phyloP scores from a whole-genome alignment of 2,888 invertebrate species.

The Lasioglossum figueresi region DNA sequence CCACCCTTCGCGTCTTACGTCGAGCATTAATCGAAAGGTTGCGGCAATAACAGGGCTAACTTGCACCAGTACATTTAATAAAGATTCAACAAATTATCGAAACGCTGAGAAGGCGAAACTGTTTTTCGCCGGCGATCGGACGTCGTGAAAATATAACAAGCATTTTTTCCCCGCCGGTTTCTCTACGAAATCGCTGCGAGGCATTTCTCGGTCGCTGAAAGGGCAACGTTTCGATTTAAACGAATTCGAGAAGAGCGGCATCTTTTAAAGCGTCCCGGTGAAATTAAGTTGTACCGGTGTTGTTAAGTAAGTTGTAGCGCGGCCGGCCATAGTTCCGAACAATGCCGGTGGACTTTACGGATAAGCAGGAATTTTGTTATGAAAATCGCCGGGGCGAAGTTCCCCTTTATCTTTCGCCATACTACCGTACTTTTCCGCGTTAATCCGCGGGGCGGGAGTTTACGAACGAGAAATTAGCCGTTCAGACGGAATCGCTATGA shows the following conservation, averaged over 20 bases:
- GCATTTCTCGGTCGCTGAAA: neutral
- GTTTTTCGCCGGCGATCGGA: neutral
- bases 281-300: constrained; percentile 26
- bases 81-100: neutral
- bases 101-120: neutral
- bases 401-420: neutral
- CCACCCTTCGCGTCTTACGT: neutral
- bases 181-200: neutral
- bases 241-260: neutral
- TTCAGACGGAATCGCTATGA: constrained; percentile 14
- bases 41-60: neutral
- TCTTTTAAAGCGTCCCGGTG: constrained; percentile 13
- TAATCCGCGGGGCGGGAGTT: constrained; percentile 25
- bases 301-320: constrained; percentile 18
- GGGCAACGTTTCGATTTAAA: constrained; percentile 23
- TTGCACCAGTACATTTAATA: neutral
- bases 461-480: constrained; percentile 36
- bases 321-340: constrained; percentile 14
- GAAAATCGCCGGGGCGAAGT: constrained; percentile 20
- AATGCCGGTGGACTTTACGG: constrained; percentile 6
- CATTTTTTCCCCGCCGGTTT: neutral
- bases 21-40: neutral
- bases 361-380: constrained; percentile 25
- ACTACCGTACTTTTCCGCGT: neutral
- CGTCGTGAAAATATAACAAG: neutral